Conservation (phyloP, 2,113 vertebrate species). For the Ceyx margarethae region DNA sequence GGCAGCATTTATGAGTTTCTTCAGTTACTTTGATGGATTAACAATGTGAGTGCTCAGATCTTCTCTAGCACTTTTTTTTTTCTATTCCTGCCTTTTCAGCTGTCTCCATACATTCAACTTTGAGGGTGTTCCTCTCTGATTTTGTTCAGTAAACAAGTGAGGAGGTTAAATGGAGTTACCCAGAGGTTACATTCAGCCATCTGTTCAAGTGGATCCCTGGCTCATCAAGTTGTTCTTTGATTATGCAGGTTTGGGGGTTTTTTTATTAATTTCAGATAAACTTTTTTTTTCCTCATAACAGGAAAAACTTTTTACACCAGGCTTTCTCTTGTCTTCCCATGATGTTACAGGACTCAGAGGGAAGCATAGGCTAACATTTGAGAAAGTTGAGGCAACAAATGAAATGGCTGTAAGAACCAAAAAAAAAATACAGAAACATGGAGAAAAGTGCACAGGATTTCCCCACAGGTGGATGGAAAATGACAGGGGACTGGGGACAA, state of each 20-base stretch:
- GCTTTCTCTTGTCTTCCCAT: background rate
- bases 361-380: background rate
- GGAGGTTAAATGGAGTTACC: background rate
- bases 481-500: background rate
- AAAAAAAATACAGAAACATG: accelerated
- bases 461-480: background rate
- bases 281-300: too few relatives aligned
- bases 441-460: background rate
- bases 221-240: background rate
- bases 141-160: background rate
- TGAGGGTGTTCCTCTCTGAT: background rate
- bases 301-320: background rate
- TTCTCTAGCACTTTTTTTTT: background rate
- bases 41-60: background rate
- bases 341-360: background rate
- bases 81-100: background rate
- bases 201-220: background rate
- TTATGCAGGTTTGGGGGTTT: background rate
- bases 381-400: background rate
- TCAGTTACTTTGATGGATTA: background rate
- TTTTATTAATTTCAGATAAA: background rate
- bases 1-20: background rate
- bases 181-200: background rate
- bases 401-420: background rate
- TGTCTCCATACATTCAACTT: background rate